Base-by-base conservation (phyloP, 2,888 invertebrate genomes). In the Metellina segmentata region DNA sequence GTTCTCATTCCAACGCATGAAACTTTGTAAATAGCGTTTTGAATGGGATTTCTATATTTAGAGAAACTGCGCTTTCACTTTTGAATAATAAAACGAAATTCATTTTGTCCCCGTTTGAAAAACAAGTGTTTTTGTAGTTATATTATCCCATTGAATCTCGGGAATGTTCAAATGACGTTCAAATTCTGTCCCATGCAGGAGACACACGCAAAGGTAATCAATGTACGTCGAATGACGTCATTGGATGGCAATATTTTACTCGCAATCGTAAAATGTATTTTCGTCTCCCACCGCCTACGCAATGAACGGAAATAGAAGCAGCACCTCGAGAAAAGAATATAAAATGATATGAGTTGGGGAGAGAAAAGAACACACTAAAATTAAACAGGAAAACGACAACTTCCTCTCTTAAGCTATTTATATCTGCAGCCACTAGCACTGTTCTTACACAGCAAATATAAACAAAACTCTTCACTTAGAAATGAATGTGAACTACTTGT, bases 361-460 rank as follows among this genome's bases (percentile, higher is more conserved):
- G 34, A 19, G 78, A 86, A 78, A 77, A 71, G 71, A 78, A 86
- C 34, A 86, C 34, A 20, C 34, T 34, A 74, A 90, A 90, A 90
- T 90, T 85, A 85, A 90, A 34, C 79, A 85, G 75, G 85, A 90
- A 90, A 85, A 81, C 69, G 69, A 81, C 74, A 52, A 34, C 90
- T 90, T 90, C 85, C 90, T 86, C 85, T 61, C 85, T 16, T 34
- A 34, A 19, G 48, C 85, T 90, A 90, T 90, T 90, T 90, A 74
- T 90, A 90, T 20, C 75, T 20, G 8, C 51, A n/a, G 53, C 71
- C 52, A 89, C 78, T 51, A 34, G 34, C 34, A 81, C 85, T 90
- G 85, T 81, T 79, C 75, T 90, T 61, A 34, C 34, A 52, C 69
- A 81, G 75, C 49, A 90, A 79, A 79, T 75, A 81, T 83, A 85